Evolutionary conservation across 2,888 invertebrate species (phyloP).

Genomic region (Calameuta filiformis): DNA sequence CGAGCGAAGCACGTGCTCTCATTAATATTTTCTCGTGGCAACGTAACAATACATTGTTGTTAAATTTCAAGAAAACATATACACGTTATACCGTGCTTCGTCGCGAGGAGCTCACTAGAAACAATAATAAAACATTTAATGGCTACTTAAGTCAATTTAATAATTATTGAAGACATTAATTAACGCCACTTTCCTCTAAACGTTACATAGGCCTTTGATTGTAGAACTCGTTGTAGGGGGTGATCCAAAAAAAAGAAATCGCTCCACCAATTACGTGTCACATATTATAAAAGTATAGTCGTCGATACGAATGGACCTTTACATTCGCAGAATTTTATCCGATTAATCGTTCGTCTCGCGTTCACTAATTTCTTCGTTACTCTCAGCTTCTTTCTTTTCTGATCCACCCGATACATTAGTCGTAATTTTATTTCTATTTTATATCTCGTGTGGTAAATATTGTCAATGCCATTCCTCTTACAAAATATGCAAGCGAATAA

Average conservation of each 20-base stretch:
- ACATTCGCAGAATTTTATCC: not conserved
- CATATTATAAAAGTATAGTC: not conserved
- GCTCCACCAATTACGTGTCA: not conserved
- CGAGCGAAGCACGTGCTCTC: not conserved
- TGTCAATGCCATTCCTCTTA: conserved; percentile 44
- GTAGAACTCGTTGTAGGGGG: conserved; percentile 38
- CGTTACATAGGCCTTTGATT: conserved; percentile 55
- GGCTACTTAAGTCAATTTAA: conserved; percentile 30
- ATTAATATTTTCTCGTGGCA: not conserved
- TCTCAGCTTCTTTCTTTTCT: conserved; percentile 1
- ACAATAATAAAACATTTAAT: conserved; percentile 21
- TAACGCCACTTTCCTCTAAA: conserved; percentile 44
- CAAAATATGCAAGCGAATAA: conserved; percentile 10
- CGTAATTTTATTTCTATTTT: conserved; percentile 36
- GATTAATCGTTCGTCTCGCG: not conserved
- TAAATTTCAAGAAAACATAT: conserved; percentile 2
- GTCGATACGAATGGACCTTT: not conserved
- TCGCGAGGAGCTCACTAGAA: conserved; percentile 5
- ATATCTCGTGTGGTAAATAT: conserved; percentile 44
- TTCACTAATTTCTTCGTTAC: not conserved
- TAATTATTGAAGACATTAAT: conserved; percentile 46
- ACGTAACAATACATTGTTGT: conserved; percentile 10
- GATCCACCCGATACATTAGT: conserved; percentile 31
- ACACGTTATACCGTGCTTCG: conserved; percentile 1
- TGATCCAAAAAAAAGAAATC: conserved; percentile 19